These are phyloP conservation scores for Diprion similis DNA, from an alignment of 1,140 invertebrate genomes.

Conservation along the genomic window DNA sequence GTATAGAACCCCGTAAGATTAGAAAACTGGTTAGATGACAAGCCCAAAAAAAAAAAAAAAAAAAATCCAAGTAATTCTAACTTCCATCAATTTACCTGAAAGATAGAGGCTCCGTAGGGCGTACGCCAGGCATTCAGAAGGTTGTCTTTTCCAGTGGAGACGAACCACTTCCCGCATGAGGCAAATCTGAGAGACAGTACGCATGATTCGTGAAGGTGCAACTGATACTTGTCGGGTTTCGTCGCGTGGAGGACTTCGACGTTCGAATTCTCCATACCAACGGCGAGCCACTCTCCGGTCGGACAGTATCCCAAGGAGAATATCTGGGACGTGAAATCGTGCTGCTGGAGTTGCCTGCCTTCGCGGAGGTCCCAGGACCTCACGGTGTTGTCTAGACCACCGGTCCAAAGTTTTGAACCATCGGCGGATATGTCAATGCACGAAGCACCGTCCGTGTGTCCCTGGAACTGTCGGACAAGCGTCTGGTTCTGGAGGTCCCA, in stretches of 20 bases:
- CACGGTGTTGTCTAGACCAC: slow-evolving; percentile 95
- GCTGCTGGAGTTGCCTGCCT: slow-evolving; percentile 86
- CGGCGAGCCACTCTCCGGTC: slow-evolving; percentile 97
- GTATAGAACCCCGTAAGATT: slow-evolving; percentile 39
- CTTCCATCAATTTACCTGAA: slow-evolving; percentile 78
- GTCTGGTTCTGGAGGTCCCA: slow-evolving; percentile 97
- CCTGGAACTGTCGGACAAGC: slow-evolving; percentile 91
- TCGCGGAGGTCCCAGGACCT: slow-evolving; percentile 93
- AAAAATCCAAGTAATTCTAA: too few relatives aligned
- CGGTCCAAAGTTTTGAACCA: slow-evolving; percentile 95
- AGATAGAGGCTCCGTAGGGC: slow-evolving; percentile 97
- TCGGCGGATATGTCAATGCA: slow-evolving; percentile 97
- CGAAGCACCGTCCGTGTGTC: slow-evolving; percentile 93
- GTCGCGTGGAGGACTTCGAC: slow-evolving; percentile 95
- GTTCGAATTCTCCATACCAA: slow-evolving; percentile 98
- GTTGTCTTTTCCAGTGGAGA: slow-evolving; percentile 98
- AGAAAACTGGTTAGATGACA: not conserved
- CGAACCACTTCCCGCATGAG: slow-evolving; percentile 98
- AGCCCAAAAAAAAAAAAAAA: too few relatives aligned
- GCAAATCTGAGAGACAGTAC: slow-evolving; percentile 97
- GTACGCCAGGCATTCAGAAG: slow-evolving; percentile 97
- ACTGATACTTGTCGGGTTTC: slow-evolving; percentile 98
- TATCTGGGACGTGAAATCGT: slow-evolving; percentile 90
- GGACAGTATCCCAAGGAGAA: slow-evolving; percentile 98
- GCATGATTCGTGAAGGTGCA: slow-evolving; percentile 97